A percentile compares a stretch with the other conserved stretches of the same genome.
Conservation (phyloP, 2,888 invertebrate species). For the Metopia argyrocephala region DNA sequence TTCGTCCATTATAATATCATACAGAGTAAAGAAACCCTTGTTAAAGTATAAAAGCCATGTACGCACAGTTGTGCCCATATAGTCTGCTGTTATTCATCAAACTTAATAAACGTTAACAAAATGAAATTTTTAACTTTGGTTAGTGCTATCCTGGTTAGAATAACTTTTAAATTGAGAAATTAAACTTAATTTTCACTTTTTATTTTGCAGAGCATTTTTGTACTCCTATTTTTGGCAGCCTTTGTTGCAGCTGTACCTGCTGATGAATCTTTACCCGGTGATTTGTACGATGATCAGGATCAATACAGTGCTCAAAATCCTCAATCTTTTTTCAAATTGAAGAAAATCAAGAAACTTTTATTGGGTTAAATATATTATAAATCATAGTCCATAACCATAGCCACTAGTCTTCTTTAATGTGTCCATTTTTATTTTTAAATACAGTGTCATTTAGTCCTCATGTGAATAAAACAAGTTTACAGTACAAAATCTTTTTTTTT, state of each 20-base stretch:
- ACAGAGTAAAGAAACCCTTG: conserved; percentile 39
- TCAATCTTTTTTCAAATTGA: conserved; percentile 76
- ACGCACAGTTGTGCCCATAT: conserved; percentile 56
- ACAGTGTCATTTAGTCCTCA: conserved; percentile 10
- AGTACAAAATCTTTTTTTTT: conserved; percentile 41
- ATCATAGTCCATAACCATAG: background rate
- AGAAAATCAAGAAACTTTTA: conserved; percentile 76
- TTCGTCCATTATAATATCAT: conserved; percentile 11
- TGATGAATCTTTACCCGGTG: conserved; percentile 73
- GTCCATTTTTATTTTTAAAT: conserved; percentile 1
- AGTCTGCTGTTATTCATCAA: conserved; percentile 67
- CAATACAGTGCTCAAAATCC: conserved; percentile 74
- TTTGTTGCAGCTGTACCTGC: conserved; percentile 74
- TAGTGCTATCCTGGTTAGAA: conserved; percentile 12
- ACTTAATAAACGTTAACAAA: conserved; percentile 51
- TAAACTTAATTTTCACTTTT: no score
- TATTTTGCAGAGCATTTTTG: conserved; percentile 71
- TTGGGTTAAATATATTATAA: conserved; percentile 69
- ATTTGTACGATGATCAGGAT: conserved; percentile 72
- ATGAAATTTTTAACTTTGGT: conserved; percentile 74
- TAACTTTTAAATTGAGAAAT: background rate
- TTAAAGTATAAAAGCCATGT: conserved; percentile 70
- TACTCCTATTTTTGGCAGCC: conserved; percentile 72
- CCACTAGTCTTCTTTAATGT: conserved; percentile 16
- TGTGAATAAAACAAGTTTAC: conserved; percentile 23